Percentiles rank a stretch among this genome's conserved stretches.
Conservation (phyloP, 2,888 invertebrate species). For the Scaptomyza parva region DNA sequence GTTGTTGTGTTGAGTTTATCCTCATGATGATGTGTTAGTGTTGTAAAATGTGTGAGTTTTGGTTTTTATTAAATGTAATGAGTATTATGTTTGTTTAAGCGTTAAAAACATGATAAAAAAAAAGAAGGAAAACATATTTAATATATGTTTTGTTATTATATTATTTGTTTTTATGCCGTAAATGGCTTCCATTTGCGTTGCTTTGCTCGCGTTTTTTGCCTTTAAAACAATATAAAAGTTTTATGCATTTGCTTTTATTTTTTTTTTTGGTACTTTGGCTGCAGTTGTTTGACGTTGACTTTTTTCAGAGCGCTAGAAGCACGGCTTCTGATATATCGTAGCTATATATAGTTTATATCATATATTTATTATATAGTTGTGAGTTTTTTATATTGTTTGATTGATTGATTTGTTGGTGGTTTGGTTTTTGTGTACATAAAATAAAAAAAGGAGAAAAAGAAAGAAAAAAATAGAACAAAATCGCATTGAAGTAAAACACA, state of each 20-base stretch:
- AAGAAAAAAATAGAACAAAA: slow-evolving; percentile 75
- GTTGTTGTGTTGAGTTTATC: slow-evolving; percentile 12
- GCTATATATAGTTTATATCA: slow-evolving; percentile 70
- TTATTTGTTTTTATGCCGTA: slow-evolving; percentile 23
- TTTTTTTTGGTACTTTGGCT: slow-evolving; percentile 71
- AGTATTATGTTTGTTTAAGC: slow-evolving; percentile 45
- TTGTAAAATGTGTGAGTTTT: slow-evolving; percentile 31
- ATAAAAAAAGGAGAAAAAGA: slow-evolving; percentile 74
- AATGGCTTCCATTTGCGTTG: slow-evolving; percentile 76
- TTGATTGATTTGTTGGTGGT: slow-evolving; percentile 66
- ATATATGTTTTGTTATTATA: slow-evolving; percentile 15
- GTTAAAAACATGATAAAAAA: slow-evolving; percentile 27
- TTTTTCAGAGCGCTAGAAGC: slow-evolving; percentile 82
- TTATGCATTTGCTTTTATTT: slow-evolving; percentile 27
- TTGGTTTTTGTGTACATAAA: slow-evolving; percentile 77
- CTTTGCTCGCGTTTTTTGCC: slow-evolving; percentile 31
- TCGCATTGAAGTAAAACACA: slow-evolving; percentile 64
- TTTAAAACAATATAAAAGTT: slow-evolving; percentile 21
- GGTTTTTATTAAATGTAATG: slow-evolving; percentile 35
- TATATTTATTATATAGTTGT: slow-evolving; percentile 33
- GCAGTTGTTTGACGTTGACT: slow-evolving; percentile 46
- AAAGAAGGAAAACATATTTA: slow-evolving; percentile 18
- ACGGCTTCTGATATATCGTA: slow-evolving; percentile 85
- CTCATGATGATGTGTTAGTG: slow-evolving; percentile 33
- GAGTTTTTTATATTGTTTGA: slow-evolving; percentile 37